Conservation (phyloP, 2,888 invertebrate genomes). For the Drosophila tripunctata region DNA sequence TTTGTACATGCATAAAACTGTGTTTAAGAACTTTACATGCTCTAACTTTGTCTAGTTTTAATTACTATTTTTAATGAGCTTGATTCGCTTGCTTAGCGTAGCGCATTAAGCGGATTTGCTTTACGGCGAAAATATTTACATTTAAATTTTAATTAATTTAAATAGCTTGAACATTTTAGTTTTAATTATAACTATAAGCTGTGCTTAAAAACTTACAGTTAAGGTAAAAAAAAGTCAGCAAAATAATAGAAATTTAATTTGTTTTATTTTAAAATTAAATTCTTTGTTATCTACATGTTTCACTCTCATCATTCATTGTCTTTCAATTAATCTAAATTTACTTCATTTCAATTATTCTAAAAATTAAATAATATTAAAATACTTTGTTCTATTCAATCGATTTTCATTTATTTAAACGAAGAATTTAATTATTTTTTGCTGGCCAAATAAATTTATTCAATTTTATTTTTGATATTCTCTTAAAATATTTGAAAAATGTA, state of each 20-base stretch:
- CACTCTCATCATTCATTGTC: too few relatives aligned
- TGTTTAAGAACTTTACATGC: slow-evolving; percentile 11
- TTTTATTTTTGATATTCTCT: background rate
- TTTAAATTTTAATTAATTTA: background rate
- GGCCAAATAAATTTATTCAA: background rate
- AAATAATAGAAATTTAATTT: background rate
- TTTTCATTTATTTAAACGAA: too few relatives aligned
- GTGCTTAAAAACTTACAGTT: background rate
- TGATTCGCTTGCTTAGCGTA: background rate
- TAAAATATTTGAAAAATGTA: too few relatives aligned
- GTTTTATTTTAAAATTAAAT: too few relatives aligned
- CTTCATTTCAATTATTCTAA: too few relatives aligned
- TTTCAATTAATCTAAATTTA: too few relatives aligned
- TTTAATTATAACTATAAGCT: background rate
- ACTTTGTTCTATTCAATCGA: too few relatives aligned
- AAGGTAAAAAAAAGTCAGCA: too few relatives aligned
- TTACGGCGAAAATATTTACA: background rate
- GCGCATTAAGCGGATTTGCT: background rate
- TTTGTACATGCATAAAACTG: background rate
- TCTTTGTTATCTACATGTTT: too few relatives aligned
- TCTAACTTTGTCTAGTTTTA: slow-evolving; percentile 16
- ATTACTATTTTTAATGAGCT: slow-evolving; percentile 28
- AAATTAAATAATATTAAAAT: too few relatives aligned
- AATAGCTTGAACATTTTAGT: background rate
- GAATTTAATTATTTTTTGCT: too few relatives aligned